Conservation (phyloP, 2,888 invertebrate species). For the Pyrrhosoma nymphula region DNA sequence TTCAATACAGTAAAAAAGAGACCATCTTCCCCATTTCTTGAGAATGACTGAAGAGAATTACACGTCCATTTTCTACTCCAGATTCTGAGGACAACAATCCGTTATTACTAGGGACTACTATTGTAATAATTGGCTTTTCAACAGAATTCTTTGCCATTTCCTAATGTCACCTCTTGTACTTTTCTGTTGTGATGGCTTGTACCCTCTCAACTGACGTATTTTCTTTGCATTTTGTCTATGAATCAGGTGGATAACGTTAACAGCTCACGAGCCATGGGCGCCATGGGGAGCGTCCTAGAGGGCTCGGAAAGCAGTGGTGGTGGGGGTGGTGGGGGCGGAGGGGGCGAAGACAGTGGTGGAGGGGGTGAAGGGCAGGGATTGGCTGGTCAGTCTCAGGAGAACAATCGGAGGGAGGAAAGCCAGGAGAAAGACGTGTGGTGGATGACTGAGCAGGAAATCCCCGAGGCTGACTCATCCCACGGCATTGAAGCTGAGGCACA, state of each 20-base stretch:
- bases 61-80: neutral
- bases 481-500: slow-evolving; percentile 2
- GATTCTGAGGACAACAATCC: neutral
- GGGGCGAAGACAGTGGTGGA: neutral
- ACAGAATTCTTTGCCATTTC: neutral
- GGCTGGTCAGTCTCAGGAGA: slow-evolving; percentile 14
- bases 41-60: no score
- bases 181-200: neutral
- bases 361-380: neutral
- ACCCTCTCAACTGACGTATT: neutral
- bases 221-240: neutral
- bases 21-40: no score
- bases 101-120: no score
- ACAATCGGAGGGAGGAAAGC: slow-evolving; percentile 30
- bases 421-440: slow-evolving; percentile 44
- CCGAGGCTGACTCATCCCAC: neutral
- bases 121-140: neutral
- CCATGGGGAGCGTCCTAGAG: slow-evolving; percentile 64
- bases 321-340: neutral
- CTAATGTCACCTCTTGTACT: neutral
- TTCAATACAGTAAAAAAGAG: no score
- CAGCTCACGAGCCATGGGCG: slow-evolving; percentile 39
- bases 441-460: slow-evolving; percentile 16
- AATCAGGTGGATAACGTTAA: slow-evolving; percentile 23
- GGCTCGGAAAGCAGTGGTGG: slow-evolving; percentile 62